Base-by-base conservation (phyloP, 2,113 vertebrate genomes). In the Onychorhynchus coronatus region DNA sequence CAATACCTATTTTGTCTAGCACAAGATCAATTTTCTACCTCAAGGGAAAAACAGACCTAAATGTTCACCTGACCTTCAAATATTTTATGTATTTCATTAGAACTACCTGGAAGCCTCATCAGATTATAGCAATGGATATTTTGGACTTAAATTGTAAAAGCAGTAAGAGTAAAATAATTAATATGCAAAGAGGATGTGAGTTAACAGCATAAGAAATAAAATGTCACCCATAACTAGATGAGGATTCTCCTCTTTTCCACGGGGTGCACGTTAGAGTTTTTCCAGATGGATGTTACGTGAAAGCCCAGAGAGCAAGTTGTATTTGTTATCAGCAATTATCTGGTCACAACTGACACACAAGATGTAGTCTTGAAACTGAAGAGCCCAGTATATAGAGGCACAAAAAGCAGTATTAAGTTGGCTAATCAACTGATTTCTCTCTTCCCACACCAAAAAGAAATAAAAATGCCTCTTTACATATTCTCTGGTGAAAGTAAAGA, bases 401-500 rank as follows among this genome's bases (percentile, higher is more conserved):
- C 78, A 95, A 79, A 93, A 91, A 92, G 85, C n/a, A 85, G 63
- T 28, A 73, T 90, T 90, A 87, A 82, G 84, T 77, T 93, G 67
- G 86, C 71, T 85, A 87, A 87, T 74, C 89, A 65, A 44, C 35
- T 77, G 59, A 96, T 71, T 96, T 66, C 37, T 44, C 53, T 93
- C 71, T 71, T 73, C 61, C 77, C 52, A 37, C 79, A 62, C 20
- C 65, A 88, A 78, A 87, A 90, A 88, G 83, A 85, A 84, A 73
- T 49, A 72, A 83, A 91, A 95, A 89, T 25, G 52, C 62, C 82
- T 88, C 76, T 97, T 94, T 88, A 91, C 33, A 58, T 90, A 89
- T 95, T 91, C 96, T 72, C 42, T 91, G 46, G 73, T 91, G 67
- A 86, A 96, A 95, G 90, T 85, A 90, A 93, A 95, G 91, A 95